Conservation (phyloP, 2,113 vertebrate species). For the Lepus europaeus region DNA sequence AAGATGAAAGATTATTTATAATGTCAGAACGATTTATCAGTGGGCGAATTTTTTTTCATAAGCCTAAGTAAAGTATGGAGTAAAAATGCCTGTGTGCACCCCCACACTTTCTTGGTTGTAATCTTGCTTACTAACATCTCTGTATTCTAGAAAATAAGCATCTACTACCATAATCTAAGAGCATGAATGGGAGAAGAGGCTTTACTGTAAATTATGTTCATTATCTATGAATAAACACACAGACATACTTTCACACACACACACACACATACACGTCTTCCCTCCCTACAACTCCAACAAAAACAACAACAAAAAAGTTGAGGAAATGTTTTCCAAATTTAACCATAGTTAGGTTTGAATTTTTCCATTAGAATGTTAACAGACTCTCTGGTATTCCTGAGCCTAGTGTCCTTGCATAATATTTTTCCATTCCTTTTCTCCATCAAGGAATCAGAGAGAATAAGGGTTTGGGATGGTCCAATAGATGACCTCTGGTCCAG, state of each 20-base stretch:
- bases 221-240: not conserved
- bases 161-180: constrained; percentile 74
- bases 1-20: constrained; percentile 87
- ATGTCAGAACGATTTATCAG: constrained; percentile 85
- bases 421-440: constrained; percentile 50
- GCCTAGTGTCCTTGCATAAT: not conserved
- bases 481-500: not conserved
- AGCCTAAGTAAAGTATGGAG: constrained; percentile 80
- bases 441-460: not conserved
- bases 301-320: not conserved
- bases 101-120: constrained; percentile 65
- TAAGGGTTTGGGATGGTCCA: not conserved
- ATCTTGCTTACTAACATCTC: constrained; percentile 75
- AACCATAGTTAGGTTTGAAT: not conserved
- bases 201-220: constrained; percentile 37
- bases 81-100: constrained; percentile 79
- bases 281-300: not conserved
- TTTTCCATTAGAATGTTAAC: not conserved
- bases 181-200: constrained; percentile 41
- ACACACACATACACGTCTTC: not conserved
- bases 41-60: constrained; percentile 74
- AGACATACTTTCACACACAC: not conserved
- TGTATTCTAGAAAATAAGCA: constrained; percentile 77
- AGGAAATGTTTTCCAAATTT: constrained; percentile 29
- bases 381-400: not conserved